Conservation (phyloP, 1,140 invertebrate species). For the Drosophila arawakana region DNA sequence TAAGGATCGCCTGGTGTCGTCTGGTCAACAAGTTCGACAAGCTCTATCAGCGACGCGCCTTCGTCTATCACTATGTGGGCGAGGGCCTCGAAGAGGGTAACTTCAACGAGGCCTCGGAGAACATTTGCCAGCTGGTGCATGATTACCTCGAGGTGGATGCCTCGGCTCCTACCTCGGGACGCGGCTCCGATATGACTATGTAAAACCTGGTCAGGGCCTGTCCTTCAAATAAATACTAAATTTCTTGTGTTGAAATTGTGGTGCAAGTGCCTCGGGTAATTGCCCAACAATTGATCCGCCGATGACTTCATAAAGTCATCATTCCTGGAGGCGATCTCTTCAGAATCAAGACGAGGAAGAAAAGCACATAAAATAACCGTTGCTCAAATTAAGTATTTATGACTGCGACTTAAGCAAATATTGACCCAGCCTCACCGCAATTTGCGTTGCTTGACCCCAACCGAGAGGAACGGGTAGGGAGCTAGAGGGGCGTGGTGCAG, state of each 20-base stretch:
- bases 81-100: constrained; percentile 90
- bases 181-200: constrained; percentile 25
- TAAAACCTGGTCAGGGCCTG: neutral
- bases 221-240: constrained; percentile 29
- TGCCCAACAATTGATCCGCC: constrained; percentile 37
- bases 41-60: constrained; percentile 73
- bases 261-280: constrained; percentile 31
- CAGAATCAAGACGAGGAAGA: neutral
- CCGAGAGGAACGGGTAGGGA: neutral
- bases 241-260: constrained; percentile 1
- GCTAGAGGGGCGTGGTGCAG: constrained; percentile 19
- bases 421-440: constrained; percentile 68
- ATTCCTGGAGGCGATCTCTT: constrained; percentile 31
- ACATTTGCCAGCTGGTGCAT: constrained; percentile 87
- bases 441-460: constrained; percentile 75
- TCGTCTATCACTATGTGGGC: constrained; percentile 85
- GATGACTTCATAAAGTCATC: constrained; percentile 54
- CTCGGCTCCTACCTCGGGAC: constrained; percentile 42
- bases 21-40: constrained; percentile 76
- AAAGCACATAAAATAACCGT: constrained; percentile 49
- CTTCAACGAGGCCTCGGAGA: constrained; percentile 88
- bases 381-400: constrained; percentile 78
- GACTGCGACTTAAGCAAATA: constrained; percentile 64
- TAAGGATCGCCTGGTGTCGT: constrained; percentile 74
- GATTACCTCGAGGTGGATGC: constrained; percentile 86